These are phyloP conservation scores for Pampus argenteus DNA, from an alignment of 2,797 vertebrate genomes.

Conservation along the genomic window DNA sequence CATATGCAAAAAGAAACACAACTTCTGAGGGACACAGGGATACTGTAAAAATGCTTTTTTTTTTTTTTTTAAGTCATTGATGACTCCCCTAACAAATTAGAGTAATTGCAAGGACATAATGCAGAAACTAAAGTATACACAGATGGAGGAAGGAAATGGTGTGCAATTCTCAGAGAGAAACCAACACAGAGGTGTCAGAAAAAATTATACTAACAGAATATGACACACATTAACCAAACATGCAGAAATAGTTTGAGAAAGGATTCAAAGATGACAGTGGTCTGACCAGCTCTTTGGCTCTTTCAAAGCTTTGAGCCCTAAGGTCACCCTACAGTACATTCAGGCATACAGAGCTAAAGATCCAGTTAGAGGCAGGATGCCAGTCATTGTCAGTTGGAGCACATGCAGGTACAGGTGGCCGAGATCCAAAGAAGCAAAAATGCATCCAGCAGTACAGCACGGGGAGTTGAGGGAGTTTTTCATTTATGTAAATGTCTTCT, in stretches of 20 bases:
- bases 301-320: constrained; percentile 22
- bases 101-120: constrained; percentile 17
- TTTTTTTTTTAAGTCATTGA: constrained; percentile 32
- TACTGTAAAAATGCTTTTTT: constrained; percentile 35
- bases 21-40: constrained; percentile 52
- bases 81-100: constrained; percentile 38
- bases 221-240: background rate
- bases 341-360: constrained; percentile 47
- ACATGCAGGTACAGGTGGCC: constrained; percentile 43
- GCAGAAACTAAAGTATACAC: background rate
- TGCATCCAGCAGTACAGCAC: constrained; percentile 30
- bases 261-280: constrained; percentile 2
- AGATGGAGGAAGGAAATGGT: constrained; percentile 6
- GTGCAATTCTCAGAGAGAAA: no score
- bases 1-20: constrained; percentile 59
- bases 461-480: background rate
- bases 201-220: background rate
- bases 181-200: no score
- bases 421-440: constrained; percentile 47
- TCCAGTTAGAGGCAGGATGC: constrained; percentile 54
- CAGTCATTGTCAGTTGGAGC: constrained; percentile 63
- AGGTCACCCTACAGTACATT: constrained; percentile 39
- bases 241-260: constrained; percentile 1
- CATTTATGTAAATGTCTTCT: constrained; percentile 44
- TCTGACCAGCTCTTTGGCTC: constrained; percentile 18